Evolutionary conservation across 1,140 invertebrate genomes (phyloP).

Genomic region (Vollenhovia emeryi): DNA sequence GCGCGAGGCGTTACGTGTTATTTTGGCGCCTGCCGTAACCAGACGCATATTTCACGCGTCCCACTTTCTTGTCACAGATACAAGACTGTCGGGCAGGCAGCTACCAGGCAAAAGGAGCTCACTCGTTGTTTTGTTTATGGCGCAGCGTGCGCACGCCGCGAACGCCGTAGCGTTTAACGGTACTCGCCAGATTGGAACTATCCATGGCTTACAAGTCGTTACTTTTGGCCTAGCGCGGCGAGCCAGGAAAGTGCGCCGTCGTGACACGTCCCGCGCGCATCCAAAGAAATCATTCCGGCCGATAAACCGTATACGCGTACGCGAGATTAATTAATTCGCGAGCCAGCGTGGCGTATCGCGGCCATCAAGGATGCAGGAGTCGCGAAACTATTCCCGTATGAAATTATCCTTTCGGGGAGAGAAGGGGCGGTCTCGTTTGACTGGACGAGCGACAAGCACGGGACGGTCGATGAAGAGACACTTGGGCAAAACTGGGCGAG

Average conservation of each 20-base stretch:
- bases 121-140: constrained; percentile 63
- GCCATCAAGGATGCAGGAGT: constrained; percentile 21
- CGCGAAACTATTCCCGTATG: constrained; percentile 25
- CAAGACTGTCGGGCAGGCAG: constrained; percentile 35
- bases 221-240: constrained; percentile 38
- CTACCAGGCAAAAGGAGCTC: constrained; percentile 65
- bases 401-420: background rate
- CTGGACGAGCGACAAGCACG: background rate
- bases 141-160: constrained; percentile 50
- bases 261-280: constrained; percentile 12
- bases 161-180: constrained; percentile 72
- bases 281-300: constrained; percentile 21
- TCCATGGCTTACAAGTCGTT: constrained; percentile 50
- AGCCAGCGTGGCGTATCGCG: background rate
- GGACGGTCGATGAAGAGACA: background rate
- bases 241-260: constrained; percentile 1
- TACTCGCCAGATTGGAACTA: constrained; percentile 69
- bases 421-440: background rate
- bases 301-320: constrained; percentile 55
- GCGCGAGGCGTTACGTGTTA: constrained; percentile 52
- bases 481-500: constrained; percentile 66
- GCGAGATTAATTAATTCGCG: constrained; percentile 53
- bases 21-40: constrained; percentile 69
- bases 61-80: constrained; percentile 71
- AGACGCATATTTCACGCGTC: constrained; percentile 71